Evolutionary conservation across 2,888 invertebrate species (phyloP).

Genomic region (Teleogryllus oceanicus): DNA sequence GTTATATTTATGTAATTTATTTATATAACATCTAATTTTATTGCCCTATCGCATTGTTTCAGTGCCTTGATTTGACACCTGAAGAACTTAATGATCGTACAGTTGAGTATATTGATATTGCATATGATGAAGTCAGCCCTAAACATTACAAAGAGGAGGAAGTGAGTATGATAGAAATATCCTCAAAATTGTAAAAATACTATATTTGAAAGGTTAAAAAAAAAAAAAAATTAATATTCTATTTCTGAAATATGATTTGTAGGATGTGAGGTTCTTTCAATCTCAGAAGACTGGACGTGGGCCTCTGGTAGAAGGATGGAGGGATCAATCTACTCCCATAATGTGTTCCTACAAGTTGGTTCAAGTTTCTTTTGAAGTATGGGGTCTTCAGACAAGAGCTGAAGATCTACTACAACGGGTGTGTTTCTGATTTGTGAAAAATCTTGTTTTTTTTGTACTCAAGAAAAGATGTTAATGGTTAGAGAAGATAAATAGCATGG

Average conservation of each 20-base stretch:
- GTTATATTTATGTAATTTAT: slow-evolving; percentile 25
- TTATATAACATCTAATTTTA: not conserved
- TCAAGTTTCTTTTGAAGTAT: slow-evolving; percentile 82
- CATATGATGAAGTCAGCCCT: slow-evolving; percentile 77
- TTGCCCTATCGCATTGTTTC: slow-evolving; percentile 42
- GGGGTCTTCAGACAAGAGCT: slow-evolving; percentile 85
- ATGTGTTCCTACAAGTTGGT: slow-evolving; percentile 94
- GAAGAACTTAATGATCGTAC: slow-evolving; percentile 69
- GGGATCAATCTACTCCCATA: slow-evolving; percentile 67
- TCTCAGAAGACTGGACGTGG: slow-evolving; percentile 80
- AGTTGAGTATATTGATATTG: slow-evolving; percentile 82
- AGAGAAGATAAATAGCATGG: too few relatives aligned
- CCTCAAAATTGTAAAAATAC: not conserved
- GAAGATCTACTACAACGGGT: slow-evolving; percentile 85
- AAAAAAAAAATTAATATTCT: too few relatives aligned
- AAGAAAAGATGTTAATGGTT: too few relatives aligned
- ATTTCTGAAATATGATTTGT: slow-evolving; percentile 18
- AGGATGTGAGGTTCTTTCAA: slow-evolving; percentile 78
- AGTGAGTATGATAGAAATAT: slow-evolving; percentile 42
- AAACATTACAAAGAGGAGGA: slow-evolving; percentile 88
- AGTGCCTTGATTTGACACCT: slow-evolving; percentile 70
- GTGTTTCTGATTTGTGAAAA: slow-evolving; percentile 40
- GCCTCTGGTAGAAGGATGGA: slow-evolving; percentile 80
- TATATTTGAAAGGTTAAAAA: not conserved
- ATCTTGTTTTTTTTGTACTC: not conserved